Percentiles rank a stretch among this genome's conserved stretches.
These are phyloP conservation scores for Amphilophus citrinellus DNA, from an alignment of 2,113 vertebrate species.

Conservation along the genomic window DNA sequence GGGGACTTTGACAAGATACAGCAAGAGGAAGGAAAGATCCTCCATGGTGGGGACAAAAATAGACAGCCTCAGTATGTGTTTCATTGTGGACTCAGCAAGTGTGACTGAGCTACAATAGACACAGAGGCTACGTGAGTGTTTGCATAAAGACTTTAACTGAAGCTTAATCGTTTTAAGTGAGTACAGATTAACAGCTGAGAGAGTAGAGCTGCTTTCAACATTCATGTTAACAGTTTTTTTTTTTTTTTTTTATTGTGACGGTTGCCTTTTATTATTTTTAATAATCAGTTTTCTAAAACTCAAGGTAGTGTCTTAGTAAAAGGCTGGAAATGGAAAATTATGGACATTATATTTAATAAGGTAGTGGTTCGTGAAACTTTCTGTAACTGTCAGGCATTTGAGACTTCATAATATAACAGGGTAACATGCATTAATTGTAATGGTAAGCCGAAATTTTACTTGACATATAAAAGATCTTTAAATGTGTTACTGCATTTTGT, in stretches of 20 bases:
- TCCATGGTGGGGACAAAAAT: constrained; percentile 70
- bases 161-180: constrained; percentile 41
- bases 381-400: neutral
- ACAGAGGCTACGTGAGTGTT: constrained; percentile 50
- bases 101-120: constrained; percentile 60
- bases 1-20: constrained; percentile 79
- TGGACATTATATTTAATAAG: neutral
- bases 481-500: neutral
- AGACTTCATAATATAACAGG: neutral
- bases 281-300: neutral
- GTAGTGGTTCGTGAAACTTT: too few relatives aligned
- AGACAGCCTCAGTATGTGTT: constrained; percentile 65
- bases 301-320: neutral
- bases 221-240: neutral
- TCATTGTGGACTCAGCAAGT: constrained; percentile 56
- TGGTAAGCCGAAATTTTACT: neutral
- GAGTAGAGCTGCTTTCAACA: neutral
- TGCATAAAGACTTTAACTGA: constrained; percentile 45
- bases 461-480: neutral
- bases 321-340: neutral
- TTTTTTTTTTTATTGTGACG: neutral
- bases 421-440: neutral
- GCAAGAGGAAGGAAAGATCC: constrained; percentile 73
- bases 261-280: too few relatives aligned
- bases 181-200: neutral